Evolutionary conservation across 2,797 vertebrate genomes (phyloP).

Genomic region (Orestias chungarensis): DNA sequence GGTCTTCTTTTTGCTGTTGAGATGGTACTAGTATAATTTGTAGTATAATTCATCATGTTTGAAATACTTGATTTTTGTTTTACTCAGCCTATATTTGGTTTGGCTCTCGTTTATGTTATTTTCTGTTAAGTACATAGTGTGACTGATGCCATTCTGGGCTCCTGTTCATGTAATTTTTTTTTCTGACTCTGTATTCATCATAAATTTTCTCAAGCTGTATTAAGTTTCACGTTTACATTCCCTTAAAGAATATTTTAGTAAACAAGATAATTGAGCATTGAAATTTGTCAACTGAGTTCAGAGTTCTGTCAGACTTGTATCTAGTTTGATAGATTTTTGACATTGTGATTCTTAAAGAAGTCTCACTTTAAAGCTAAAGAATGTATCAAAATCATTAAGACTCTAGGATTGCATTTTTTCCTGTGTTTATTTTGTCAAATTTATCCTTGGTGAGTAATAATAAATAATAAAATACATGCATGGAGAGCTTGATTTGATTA

Average conservation of each 20-base stretch:
- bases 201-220: neutral
- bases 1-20: too few species aligned
- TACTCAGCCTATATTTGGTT: neutral
- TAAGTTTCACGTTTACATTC: neutral
- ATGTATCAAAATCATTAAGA: too few species aligned
- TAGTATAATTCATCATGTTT: neutral
- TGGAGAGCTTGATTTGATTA: neutral
- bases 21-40: neutral
- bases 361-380: neutral
- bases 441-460: neutral
- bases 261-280: neutral
- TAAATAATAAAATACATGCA: too few species aligned
- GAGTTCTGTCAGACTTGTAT: neutral
- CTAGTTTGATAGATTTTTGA: neutral
- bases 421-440: neutral
- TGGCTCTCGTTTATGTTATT: neutral
- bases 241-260: neutral
- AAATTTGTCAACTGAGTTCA: neutral
- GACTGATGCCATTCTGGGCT: too few species aligned
- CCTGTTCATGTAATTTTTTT: too few species aligned
- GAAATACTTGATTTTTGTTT: neutral
- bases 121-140: too few species aligned
- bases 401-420: too few species aligned
- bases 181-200: too few species aligned
- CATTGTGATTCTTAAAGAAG: neutral